These are phyloP conservation scores for Ictidomys tridecemlineatus DNA, from an alignment of 2,113 vertebrate genomes.

Conservation along the genomic window DNA sequence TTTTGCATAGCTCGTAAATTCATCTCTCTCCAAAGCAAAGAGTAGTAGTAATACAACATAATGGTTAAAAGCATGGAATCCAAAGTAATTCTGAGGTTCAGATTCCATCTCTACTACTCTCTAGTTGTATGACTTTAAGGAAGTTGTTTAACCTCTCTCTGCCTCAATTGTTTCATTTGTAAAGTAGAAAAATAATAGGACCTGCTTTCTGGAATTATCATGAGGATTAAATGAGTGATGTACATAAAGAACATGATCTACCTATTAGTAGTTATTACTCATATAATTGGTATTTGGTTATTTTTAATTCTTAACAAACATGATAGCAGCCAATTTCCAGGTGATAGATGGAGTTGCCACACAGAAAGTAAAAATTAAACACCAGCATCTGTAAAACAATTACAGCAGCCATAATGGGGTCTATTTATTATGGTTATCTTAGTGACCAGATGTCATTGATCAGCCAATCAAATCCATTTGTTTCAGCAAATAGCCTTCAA, in stretches of 20 bases:
- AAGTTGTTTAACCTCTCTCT: background rate
- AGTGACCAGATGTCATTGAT: background rate
- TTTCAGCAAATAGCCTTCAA: conserved; percentile 15
- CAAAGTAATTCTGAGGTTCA: background rate
- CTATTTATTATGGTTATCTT: conserved; percentile 9
- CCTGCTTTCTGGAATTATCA: background rate
- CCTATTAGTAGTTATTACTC: background rate
- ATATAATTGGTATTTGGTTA: background rate
- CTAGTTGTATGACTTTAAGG: background rate
- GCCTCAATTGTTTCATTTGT: background rate
- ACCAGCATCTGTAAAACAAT: background rate
- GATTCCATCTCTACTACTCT: background rate
- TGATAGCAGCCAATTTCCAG: background rate
- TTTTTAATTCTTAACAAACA: background rate
- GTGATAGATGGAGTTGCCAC: background rate
- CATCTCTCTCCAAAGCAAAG: background rate
- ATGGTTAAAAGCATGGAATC: conserved; percentile 22
- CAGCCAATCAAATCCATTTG: background rate
- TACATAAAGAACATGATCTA: background rate
- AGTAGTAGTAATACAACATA: background rate
- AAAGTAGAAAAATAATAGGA: background rate
- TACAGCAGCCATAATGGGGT: background rate
- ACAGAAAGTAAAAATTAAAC: conserved; percentile 17
- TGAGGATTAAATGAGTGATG: background rate
- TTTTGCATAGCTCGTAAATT: conserved; percentile 26